Conservation (phyloP, 2,797 vertebrate species). For the Bucorvus abyssinicus region DNA sequence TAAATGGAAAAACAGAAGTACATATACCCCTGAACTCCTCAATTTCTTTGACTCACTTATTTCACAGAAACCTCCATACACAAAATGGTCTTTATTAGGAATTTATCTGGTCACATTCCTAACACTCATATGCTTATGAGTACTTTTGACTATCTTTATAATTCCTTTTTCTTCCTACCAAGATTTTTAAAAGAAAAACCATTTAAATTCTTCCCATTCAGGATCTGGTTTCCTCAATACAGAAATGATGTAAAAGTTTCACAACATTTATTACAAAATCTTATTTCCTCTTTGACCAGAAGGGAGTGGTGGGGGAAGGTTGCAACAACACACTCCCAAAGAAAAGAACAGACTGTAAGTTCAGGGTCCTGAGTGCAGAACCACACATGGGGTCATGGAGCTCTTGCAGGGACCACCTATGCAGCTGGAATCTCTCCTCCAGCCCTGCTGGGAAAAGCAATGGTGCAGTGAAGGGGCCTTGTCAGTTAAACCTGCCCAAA, state of each 20-base stretch:
- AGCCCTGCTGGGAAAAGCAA: background rate
- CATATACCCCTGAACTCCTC: background rate
- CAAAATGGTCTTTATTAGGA: background rate
- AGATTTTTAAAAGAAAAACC: background rate
- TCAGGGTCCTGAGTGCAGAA: background rate
- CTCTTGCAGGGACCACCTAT: background rate
- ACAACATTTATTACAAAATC: background rate
- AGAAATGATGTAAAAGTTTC: background rate
- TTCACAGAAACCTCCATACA: background rate
- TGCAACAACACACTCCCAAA: background rate
- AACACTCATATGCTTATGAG: background rate
- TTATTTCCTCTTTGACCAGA: background rate
- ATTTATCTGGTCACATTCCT: background rate
- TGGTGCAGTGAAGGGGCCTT: background rate
- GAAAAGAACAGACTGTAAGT: background rate
- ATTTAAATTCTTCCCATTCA: background rate
- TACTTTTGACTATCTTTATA: background rate
- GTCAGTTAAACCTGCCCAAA: background rate
- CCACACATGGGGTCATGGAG: background rate
- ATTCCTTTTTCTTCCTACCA: background rate
- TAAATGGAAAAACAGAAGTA: background rate
- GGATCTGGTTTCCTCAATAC: background rate
- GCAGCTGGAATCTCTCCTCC: background rate
- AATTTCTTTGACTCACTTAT: background rate
- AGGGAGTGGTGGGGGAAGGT: background rate